Evolutionary conservation across 2,888 invertebrate genomes (phyloP).

Genomic region (Epinotia brunnichana): DNA sequence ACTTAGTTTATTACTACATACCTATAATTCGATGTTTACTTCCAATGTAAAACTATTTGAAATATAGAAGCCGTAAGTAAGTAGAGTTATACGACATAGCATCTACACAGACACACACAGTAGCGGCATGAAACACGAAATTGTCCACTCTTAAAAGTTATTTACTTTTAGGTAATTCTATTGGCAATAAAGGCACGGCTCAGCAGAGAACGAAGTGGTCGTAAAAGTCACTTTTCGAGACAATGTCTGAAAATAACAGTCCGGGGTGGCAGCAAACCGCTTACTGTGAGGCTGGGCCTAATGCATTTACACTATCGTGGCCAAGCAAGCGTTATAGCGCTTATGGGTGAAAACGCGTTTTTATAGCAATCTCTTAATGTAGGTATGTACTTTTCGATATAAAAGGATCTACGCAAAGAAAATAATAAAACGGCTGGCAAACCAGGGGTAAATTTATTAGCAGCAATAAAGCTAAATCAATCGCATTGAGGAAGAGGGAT

Average conservation of each 20-base stretch:
- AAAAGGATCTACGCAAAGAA: conserved; percentile 46
- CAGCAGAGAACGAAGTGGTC: conserved; percentile 55
- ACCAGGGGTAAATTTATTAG: conserved; percentile 70
- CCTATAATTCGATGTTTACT: not conserved
- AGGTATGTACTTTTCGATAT: conserved; percentile 23
- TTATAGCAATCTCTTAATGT: conserved; percentile 37
- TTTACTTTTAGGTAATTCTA: conserved; percentile 60
- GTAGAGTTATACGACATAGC: not conserved
- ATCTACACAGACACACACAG: not conserved
- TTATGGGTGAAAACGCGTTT: conserved; percentile 19
- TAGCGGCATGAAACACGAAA: conserved; percentile 25
- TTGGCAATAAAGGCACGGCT: conserved; percentile 59
- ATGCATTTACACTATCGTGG: conserved; percentile 40
- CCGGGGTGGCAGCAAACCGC: conserved; percentile 40
- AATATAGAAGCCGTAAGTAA: not conserved
- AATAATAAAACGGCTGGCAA: conserved; percentile 48
- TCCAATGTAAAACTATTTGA: not conserved
- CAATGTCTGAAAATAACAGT: conserved; percentile 52
- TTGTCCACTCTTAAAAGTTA: conserved; percentile 52
- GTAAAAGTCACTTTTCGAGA: conserved; percentile 60
- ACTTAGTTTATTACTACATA: too few species aligned
- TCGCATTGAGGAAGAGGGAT: conserved; percentile 65
- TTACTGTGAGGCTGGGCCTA: conserved; percentile 36
- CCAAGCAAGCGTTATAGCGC: conserved; percentile 27
- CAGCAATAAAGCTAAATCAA: conserved; percentile 77